Base-by-base conservation (phyloP, 2,113 vertebrate species). In the Upupa epops region DNA sequence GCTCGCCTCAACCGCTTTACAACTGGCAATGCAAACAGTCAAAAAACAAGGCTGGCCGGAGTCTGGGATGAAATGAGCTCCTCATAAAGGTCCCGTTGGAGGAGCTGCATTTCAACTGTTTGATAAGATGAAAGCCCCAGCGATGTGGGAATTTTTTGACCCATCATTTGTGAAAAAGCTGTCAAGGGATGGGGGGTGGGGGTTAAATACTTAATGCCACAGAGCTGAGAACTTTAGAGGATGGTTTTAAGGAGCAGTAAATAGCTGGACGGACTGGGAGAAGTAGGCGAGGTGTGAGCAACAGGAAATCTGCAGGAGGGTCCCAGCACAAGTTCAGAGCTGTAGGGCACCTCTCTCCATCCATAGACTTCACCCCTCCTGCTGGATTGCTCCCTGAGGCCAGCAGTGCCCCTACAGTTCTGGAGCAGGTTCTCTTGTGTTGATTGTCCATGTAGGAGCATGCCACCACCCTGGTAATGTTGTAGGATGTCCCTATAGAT, bases 361-460 rank as follows among this genome's bases (percentile, higher is more conserved):
- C 0, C 2, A 20, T 3, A 4, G 49, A 29, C 28, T 28, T 51
- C 34, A 1, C 6, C 17, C 20, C 14, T 73, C 29, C 48, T 7
- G 25, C 37, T 24, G 63, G 36, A n/a, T 25, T 18, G 19, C 63
- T 56, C 26, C 26, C 46, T 0, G 0, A 29, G 32, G 42, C 52
- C 17, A 11, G 13, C 31, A 69, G 51, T 52, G 80, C 17, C 76
- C 32, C 34, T 56, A 8, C 0, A 5, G 25, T 3, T 11, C 49
- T 10, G 31, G 37, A 17, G 6, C 1, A 28, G 34, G 16, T 25
- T 52, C 61, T 22, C 22, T 13, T 0, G 8, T 7, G 14, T 13
- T 26, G 26, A 2, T 8, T 10, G n/a, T 17, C 54, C 17, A 0
- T 1, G 46, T 0, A 4, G 20, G 25, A 22, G 24, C 1, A 0